Conservation (phyloP, 2,797 vertebrate species). For the Chelonia mydas region DNA sequence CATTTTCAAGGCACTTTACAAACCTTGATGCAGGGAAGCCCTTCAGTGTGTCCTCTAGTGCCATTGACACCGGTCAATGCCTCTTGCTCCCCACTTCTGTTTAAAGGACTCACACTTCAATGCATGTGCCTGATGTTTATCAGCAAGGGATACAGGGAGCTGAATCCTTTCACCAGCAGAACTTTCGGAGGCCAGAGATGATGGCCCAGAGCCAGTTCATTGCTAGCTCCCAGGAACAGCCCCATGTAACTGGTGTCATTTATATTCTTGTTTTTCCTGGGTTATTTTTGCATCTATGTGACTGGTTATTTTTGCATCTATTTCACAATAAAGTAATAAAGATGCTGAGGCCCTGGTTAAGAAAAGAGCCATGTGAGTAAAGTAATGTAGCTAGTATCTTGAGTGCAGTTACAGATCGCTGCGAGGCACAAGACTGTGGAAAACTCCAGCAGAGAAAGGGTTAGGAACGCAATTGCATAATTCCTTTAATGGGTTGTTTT, state of each 20-base stretch:
- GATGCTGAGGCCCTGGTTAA: slow-evolving; percentile 15
- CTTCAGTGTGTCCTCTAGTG: not conserved
- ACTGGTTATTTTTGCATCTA: slow-evolving; percentile 19
- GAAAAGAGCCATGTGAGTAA: not conserved
- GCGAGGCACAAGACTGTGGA: slow-evolving; percentile 6
- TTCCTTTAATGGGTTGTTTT: slow-evolving; percentile 66
- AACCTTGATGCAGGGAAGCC: not conserved
- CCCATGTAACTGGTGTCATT: fast-evolving
- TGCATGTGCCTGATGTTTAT: not conserved
- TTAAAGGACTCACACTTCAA: not conserved
- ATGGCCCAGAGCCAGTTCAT: not conserved
- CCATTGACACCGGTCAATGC: not conserved
- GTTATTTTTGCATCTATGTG: slow-evolving; percentile 34
- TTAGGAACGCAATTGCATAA: slow-evolving; percentile 52
- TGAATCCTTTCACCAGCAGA: not conserved
- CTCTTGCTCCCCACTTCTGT: not conserved
- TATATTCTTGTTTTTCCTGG: slow-evolving; percentile 27
- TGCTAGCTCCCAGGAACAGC: not conserved
- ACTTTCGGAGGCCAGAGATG: not conserved
- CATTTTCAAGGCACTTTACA: not conserved
- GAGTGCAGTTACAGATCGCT: not conserved
- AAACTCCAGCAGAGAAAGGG: slow-evolving; percentile 49
- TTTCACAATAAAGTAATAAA: slow-evolving; percentile 37
- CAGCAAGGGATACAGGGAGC: not conserved
- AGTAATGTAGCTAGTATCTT: slow-evolving; percentile 7